These are phyloP conservation scores for Prorops nasuta DNA, from an alignment of 1,140 invertebrate genomes.

Conservation along the genomic window DNA sequence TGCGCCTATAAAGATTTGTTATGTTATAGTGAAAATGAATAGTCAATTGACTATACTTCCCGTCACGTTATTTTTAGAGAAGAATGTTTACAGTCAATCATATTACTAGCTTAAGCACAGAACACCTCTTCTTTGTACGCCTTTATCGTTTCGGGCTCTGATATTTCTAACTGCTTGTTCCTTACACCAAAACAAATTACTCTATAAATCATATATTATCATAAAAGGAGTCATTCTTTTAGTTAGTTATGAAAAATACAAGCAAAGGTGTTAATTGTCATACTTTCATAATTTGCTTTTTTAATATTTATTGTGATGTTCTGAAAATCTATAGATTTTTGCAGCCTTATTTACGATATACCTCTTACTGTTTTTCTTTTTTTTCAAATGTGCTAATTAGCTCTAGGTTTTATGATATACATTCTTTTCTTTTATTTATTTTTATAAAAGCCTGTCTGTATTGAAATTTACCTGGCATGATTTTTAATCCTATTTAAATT, in stretches of 20 bases:
- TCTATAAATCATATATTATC: slow-evolving; percentile 5
- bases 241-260: no score
- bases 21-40: slow-evolving; percentile 7
- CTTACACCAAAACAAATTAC: no score
- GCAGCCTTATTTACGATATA: no score
- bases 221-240: slow-evolving; percentile 13
- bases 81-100: slow-evolving; percentile 18
- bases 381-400: no score
- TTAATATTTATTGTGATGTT: slow-evolving; percentile 1
- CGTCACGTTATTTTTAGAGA: slow-evolving; percentile 18
- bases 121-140: slow-evolving; percentile 29
- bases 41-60: slow-evolving; percentile 10
- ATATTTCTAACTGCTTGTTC: slow-evolving; percentile 20
- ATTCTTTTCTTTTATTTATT: no score
- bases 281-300: slow-evolving; percentile 8
- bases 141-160: slow-evolving; percentile 25
- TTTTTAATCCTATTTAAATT: no score
- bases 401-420: no score
- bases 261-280: slow-evolving; percentile 3
- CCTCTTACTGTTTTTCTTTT: no score
- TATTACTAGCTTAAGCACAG: slow-evolving; percentile 28
- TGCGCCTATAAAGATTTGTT: not conserved
- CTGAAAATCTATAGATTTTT: not conserved
- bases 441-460: no score
- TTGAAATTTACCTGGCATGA: no score